phyloP scores from a whole-genome alignment of 2,888 invertebrate genomes.

The Ectropis crepuscularia region DNA sequence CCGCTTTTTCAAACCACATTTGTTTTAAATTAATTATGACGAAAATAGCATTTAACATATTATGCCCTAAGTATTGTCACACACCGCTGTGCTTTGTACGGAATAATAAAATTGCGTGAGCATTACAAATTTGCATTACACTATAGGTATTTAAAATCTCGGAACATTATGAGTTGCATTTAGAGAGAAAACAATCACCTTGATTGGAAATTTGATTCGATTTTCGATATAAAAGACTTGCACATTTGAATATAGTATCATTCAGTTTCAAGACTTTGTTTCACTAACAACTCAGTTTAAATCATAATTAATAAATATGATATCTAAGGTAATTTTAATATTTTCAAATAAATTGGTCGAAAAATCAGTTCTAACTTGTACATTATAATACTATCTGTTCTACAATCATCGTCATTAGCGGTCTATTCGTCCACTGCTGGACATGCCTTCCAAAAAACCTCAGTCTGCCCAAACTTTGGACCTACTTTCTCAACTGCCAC shows the following conservation, averaged over 20 bases:
- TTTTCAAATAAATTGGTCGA: slow-evolving; percentile 14
- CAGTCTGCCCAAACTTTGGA: no score
- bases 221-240: slow-evolving; percentile 46
- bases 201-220: slow-evolving; percentile 42
- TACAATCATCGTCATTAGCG: no score
- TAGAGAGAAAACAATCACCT: slow-evolving; percentile 40
- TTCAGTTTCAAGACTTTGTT: slow-evolving; percentile 37
- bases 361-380: no score
- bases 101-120: slow-evolving; percentile 18
- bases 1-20: no score
- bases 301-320: slow-evolving; percentile 37
- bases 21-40: background rate
- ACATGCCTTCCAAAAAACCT: no score
- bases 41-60: background rate
- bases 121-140: slow-evolving; percentile 20
- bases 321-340: slow-evolving; percentile 42
- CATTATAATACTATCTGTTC: no score
- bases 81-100: slow-evolving; percentile 4
- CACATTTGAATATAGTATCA: slow-evolving; percentile 42
- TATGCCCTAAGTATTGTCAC: slow-evolving; percentile 5
- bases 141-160: slow-evolving; percentile 21
- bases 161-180: slow-evolving; percentile 24
- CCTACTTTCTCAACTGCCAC: no score
- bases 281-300: slow-evolving; percentile 23
- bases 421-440: no score